Conservation (phyloP, 2,113 vertebrate species). For the Pelecanus crispus region DNA sequence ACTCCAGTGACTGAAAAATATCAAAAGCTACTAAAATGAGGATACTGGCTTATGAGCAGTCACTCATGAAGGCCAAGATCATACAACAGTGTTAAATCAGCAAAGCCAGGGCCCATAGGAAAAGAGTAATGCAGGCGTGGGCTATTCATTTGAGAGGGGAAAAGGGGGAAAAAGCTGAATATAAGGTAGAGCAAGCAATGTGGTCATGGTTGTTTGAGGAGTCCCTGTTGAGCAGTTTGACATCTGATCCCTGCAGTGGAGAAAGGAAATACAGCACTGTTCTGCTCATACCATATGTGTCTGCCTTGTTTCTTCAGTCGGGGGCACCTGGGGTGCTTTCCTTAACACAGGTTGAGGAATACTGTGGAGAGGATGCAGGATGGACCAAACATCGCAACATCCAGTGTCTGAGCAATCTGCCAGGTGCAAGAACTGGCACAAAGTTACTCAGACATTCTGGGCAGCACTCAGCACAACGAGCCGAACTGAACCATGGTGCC, state of each 20-base stretch:
- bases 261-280: background rate
- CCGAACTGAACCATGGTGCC: background rate
- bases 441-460: background rate
- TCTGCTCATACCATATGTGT: background rate
- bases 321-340: background rate
- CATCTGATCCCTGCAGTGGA: background rate
- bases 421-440: background rate
- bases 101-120: background rate
- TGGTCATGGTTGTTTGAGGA: background rate
- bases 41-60: background rate
- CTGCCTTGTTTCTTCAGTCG: background rate
- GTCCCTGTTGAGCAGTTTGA: background rate
- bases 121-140: background rate
- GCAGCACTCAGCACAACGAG: background rate
- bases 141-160: background rate
- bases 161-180: background rate
- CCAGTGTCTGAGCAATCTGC: background rate
- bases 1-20: background rate
- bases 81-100: background rate
- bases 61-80: rapidly evolving
- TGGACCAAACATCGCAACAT: background rate
- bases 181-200: background rate
- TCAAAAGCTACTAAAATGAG: background rate
- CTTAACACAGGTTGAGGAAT: background rate
- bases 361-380: rapidly evolving